phyloP scores from a whole-genome alignment of 2,888 invertebrate species.

The Heliconius hortense region DNA sequence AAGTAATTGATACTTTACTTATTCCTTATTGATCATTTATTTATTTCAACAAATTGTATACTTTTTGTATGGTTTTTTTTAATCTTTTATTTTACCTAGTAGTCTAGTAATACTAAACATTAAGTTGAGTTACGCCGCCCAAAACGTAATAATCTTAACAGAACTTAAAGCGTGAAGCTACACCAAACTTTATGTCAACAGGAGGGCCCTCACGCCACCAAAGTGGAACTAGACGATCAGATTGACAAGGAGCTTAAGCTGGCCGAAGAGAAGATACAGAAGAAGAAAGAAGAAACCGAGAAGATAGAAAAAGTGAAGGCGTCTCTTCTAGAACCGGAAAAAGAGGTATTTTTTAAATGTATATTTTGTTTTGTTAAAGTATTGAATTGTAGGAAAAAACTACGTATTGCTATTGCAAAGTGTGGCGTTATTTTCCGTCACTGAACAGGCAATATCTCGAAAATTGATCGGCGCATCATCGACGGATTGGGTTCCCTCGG shows the following conservation, averaged over 20 bases:
- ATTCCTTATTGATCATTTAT: no score
- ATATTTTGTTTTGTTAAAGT: background rate
- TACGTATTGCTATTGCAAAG: no score
- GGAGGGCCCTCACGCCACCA: constrained; percentile 71
- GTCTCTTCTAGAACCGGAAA: constrained; percentile 78
- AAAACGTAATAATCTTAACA: background rate
- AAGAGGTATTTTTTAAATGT: constrained; percentile 57
- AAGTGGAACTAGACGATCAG: constrained; percentile 61
- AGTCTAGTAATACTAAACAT: background rate
- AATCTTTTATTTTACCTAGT: background rate
- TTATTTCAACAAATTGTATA: no score
- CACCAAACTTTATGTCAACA: constrained; percentile 38
- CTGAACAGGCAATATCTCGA: no score
- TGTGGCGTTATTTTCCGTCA: no score
- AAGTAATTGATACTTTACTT: no score
- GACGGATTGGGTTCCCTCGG: background rate
- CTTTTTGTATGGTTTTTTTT: background rate
- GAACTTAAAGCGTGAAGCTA: background rate
- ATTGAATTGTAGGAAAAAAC: background rate
- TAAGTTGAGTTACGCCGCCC: background rate
- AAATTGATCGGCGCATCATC: no score
- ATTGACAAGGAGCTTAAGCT: constrained; percentile 62
- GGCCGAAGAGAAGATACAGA: constrained; percentile 63
- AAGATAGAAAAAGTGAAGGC: constrained; percentile 88
- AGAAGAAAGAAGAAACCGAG: constrained; percentile 70